Base-by-base conservation (phyloP, 2,797 vertebrate genomes). In the Gobionotothen gibberifrons region DNA sequence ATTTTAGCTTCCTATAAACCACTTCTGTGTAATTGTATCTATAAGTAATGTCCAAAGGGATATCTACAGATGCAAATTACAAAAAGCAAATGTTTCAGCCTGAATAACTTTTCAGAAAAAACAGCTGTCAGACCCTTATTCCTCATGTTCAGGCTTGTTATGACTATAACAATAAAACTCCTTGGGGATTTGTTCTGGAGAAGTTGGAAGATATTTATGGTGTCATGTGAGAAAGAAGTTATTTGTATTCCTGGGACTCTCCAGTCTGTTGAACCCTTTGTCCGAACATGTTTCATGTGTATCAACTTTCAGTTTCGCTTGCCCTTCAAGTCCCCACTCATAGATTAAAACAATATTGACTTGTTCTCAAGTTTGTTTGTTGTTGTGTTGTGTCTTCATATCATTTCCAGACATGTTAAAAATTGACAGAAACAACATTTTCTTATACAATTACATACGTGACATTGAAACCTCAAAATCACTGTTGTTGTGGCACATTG, bases 291-390 rank as follows among this genome's bases (percentile, higher is more conserved):
- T 55, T 1, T 43, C 0, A 3, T 53, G 7, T 69, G 29, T 49
- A 14, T 39, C 51, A 5, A 52, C 66, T 54, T 71, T 66, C 57
- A 65, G 5, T 72, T 83, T 64, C 17, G 16, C n/a, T 43, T 48
- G 26, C 26, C 0, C 1, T 36, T 26, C 26, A 4, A 26, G 3
- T 26, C 32, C 7, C 5, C 32, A 36, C 32, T 36, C 32, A 26
- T 36, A 36, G 32, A 36, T 9, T 1, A 36, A 7, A 36, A 8
- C 7, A 36, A 36, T 2, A 9, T 9, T 36, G 32, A 36, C 32
- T 9, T 36, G 32, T 32, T 32, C 32, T 32, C 11, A 9, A 9
- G 19, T 63, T n/a, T 56, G 32, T 43, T 32, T 1, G 15, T 15
- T 47, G 32, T 40, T 47, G 5, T 36, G 32, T 36, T 36, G 32